Evolutionary conservation across 2,888 invertebrate genomes (phyloP).

Genomic region (Parnassius orleans): DNA sequence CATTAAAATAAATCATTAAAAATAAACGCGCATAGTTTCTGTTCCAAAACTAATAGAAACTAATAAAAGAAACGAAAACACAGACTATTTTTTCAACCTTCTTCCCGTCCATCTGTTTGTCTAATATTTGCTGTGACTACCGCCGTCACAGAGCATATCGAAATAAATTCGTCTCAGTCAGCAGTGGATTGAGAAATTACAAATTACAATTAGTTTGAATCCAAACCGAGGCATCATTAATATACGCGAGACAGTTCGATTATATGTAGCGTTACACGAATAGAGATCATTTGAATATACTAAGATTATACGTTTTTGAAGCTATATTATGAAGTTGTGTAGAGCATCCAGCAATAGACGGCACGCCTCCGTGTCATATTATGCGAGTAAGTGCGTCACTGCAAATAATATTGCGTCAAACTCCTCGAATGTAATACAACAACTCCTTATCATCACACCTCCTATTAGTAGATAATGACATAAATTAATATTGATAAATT

Average conservation of each 20-base stretch:
- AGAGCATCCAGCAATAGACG: slow-evolving; percentile 38
- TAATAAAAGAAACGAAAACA: slow-evolving; percentile 10
- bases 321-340: slow-evolving; percentile 14
- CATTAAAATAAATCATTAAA: background rate
- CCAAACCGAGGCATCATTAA: slow-evolving; percentile 61
- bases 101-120: slow-evolving; percentile 17
- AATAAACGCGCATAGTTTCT: background rate
- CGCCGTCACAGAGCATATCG: slow-evolving; percentile 50
- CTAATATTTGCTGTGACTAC: slow-evolving; percentile 36
- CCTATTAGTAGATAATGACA: too few relatives aligned
- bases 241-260: slow-evolving; percentile 57
- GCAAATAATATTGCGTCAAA: slow-evolving; percentile 10
- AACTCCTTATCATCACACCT: too few relatives aligned
- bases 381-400: slow-evolving; percentile 45
- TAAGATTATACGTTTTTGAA: too few relatives aligned
- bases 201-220: slow-evolving; percentile 64
- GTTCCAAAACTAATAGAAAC: slow-evolving; percentile 6
- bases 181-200: slow-evolving; percentile 62
- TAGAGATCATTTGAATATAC: slow-evolving; percentile 29
- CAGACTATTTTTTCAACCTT: slow-evolving; percentile 7
- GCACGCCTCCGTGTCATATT: slow-evolving; percentile 35
- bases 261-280: slow-evolving; percentile 45
- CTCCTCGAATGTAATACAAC: too few relatives aligned
- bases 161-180: slow-evolving; percentile 59
- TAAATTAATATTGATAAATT: too few relatives aligned